Percentiles rank a stretch among this genome's conserved stretches.
phyloP scores from a whole-genome alignment of 1,140 invertebrate genomes.

The Drosophila tsacasi region DNA sequence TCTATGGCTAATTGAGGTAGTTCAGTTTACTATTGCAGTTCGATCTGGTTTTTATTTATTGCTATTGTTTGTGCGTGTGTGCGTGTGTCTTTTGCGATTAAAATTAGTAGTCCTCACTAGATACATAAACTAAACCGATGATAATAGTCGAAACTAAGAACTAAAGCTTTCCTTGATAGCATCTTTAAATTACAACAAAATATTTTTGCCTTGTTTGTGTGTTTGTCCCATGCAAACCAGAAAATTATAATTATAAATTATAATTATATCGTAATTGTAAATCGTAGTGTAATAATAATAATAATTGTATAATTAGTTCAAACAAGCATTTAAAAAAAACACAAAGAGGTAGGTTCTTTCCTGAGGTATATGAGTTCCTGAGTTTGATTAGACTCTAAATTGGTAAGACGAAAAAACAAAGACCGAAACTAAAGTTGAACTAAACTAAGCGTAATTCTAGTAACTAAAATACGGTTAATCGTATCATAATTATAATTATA shows the following conservation, averaged over 20 bases:
- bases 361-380: constrained; percentile 85
- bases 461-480: constrained; percentile 40
- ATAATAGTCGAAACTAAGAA: constrained; percentile 41
- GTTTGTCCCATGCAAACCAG: constrained; percentile 37
- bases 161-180: constrained; percentile 72
- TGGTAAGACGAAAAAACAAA: constrained; percentile 46
- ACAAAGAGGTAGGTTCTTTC: constrained; percentile 72
- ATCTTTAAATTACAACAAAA: constrained; percentile 68
- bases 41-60: constrained; percentile 66
- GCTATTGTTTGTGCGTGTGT: constrained; percentile 42
- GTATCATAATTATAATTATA: constrained; percentile 13
- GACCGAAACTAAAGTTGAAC: constrained; percentile 32
- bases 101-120: constrained; percentile 32
- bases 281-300: constrained; percentile 25
- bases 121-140: constrained; percentile 25
- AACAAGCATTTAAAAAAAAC: constrained; percentile 41
- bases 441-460: constrained; percentile 53
- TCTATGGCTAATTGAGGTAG: constrained; percentile 84
- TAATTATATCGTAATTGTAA: background rate
- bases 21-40: constrained; percentile 85
- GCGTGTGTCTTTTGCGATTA: constrained; percentile 44
- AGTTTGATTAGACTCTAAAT: constrained; percentile 68
- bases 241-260: constrained; percentile 36
- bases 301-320: constrained; percentile 39
- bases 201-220: constrained; percentile 25